phyloP scores from a whole-genome alignment of 2,888 invertebrate species.

The Pachycephus smyrnensis region DNA sequence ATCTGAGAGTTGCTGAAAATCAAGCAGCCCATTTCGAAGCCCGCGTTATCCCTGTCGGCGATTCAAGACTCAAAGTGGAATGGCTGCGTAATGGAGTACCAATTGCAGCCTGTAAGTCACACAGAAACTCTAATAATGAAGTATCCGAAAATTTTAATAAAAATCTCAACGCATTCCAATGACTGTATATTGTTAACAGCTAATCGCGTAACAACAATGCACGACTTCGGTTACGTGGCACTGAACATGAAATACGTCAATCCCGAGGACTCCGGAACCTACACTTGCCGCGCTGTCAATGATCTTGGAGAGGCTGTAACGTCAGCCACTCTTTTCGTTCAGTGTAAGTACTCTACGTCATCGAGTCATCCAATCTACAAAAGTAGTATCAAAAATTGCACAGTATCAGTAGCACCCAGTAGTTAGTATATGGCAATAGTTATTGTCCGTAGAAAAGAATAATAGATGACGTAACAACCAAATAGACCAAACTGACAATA shows the following conservation, averaged over 20 bases:
- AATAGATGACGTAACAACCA: not conserved
- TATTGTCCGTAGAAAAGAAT: not conserved
- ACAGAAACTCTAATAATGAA: not conserved
- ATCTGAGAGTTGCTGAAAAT: slow-evolving; percentile 87
- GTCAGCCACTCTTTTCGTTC: slow-evolving; percentile 89
- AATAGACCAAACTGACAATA: not conserved
- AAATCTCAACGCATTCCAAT: slow-evolving; percentile 10
- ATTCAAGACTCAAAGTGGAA: slow-evolving; percentile 91
- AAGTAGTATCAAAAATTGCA: not conserved
- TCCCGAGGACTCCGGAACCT: slow-evolving; percentile 96
- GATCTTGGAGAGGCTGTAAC: slow-evolving; percentile 96
- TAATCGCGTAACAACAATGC: slow-evolving; percentile 93
- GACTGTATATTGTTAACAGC: slow-evolving; percentile 67
- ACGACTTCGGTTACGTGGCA: slow-evolving; percentile 98
- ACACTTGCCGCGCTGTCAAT: slow-evolving; percentile 93
- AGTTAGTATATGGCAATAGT: not conserved
- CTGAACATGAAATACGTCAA: slow-evolving; percentile 94
- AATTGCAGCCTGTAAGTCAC: slow-evolving; percentile 83
- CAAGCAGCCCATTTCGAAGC: slow-evolving; percentile 96
- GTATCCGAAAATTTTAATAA: not conserved
- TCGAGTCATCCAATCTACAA: not conserved
- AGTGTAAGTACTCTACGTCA: slow-evolving; percentile 73
- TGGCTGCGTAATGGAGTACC: slow-evolving; percentile 94
- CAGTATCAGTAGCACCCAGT: not conserved
- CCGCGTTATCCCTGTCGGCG: slow-evolving; percentile 93